Percentiles rank a stretch among this genome's conserved stretches.
Conservation (phyloP, 2,113 vertebrate genomes). For the Micromys minutus region DNA sequence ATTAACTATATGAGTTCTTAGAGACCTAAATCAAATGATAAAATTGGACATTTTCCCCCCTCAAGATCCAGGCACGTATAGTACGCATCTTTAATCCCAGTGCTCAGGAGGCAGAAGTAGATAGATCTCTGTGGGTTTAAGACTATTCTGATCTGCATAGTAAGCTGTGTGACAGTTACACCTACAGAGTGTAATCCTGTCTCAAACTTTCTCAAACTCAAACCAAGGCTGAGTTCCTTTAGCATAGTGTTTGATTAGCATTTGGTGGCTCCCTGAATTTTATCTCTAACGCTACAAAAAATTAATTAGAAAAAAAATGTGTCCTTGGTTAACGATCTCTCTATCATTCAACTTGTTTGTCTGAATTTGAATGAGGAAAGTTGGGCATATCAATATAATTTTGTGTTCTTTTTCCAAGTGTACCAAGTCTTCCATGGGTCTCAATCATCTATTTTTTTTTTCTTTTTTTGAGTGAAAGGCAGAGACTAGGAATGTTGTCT, state of each 20-base stretch:
- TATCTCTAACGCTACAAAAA: background rate
- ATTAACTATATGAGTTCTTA: constrained; percentile 30
- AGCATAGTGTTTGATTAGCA: background rate
- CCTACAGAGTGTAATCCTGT: background rate
- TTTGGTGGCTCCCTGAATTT: background rate
- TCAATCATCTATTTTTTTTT: background rate
- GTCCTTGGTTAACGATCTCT: background rate
- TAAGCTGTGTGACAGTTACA: background rate
- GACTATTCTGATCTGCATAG: background rate
- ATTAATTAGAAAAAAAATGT: background rate
- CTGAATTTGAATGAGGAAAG: constrained; percentile 12
- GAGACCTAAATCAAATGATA: background rate
- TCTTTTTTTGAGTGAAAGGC: background rate
- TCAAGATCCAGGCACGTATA: background rate
- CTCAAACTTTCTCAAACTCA: background rate
- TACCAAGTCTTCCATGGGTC: background rate
- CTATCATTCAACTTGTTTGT: background rate
- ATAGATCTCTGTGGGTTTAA: background rate
- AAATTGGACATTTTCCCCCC: background rate
- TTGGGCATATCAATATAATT: background rate
- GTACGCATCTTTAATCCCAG: background rate
- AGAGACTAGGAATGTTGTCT: background rate
- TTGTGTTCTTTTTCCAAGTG: background rate
- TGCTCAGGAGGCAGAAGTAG: background rate
- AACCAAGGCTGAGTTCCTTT: background rate